phyloP scores from a whole-genome alignment of 2,888 invertebrate genomes.

The Tholera decimalis region DNA sequence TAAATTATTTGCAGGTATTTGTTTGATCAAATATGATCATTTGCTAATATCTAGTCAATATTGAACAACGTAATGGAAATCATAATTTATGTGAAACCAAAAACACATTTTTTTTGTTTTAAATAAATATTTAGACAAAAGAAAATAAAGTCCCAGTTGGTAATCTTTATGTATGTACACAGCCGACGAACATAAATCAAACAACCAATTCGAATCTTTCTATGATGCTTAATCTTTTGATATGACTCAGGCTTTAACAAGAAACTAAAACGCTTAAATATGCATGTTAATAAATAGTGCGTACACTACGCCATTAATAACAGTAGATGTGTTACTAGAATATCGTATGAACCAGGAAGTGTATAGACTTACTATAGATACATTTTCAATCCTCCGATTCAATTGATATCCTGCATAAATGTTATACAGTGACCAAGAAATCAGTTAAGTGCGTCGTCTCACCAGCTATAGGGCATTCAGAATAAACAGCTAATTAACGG shows the following conservation, averaged over 20 bases:
- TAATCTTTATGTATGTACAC: neutral
- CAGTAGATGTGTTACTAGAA: slow-evolving; percentile 1
- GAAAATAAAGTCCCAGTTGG: neutral
- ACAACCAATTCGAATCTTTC: neutral
- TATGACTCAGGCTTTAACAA: neutral
- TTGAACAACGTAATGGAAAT: slow-evolving; percentile 24
- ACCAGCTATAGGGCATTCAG: slow-evolving; percentile 17
- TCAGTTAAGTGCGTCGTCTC: slow-evolving; percentile 22
- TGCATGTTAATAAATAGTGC: too few species aligned
- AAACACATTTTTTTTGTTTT: slow-evolving; percentile 3
- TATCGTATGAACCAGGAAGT: slow-evolving; percentile 12
- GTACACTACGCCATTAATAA: neutral
- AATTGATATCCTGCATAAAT: slow-evolving; percentile 15
- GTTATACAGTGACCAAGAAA: slow-evolving; percentile 38
- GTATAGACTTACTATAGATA: neutral
- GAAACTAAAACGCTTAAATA: too few species aligned
- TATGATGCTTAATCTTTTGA: slow-evolving; percentile 1
- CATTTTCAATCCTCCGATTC: neutral
- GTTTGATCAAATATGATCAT: neutral
- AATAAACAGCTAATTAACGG: slow-evolving; percentile 35
- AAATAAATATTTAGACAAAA: slow-evolving; percentile 24
- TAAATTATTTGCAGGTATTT: slow-evolving; percentile 4
- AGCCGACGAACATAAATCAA: neutral
- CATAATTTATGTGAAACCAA: neutral
- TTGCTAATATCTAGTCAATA: slow-evolving; percentile 14